These are phyloP conservation scores for Lepidochitona cinerea DNA, from an alignment of 2,888 invertebrate genomes.

Conservation along the genomic window DNA sequence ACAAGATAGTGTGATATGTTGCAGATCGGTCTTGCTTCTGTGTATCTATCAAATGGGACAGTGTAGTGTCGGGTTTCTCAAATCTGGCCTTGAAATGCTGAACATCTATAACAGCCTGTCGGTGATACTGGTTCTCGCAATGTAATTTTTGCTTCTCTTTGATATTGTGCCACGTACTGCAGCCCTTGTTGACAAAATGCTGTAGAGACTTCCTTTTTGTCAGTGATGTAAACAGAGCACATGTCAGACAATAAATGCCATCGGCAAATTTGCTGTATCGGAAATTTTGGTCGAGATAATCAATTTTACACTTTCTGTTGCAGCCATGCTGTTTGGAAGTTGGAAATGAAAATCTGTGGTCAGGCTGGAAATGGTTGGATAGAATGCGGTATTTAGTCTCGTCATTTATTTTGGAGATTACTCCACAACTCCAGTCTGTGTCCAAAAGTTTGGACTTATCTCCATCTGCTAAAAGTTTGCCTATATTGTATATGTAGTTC, in stretches of 20 bases:
- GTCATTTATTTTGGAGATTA: too few relatives aligned
- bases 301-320: too few relatives aligned
- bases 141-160: not conserved
- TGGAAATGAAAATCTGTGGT: not conserved
- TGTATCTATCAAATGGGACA: not conserved
- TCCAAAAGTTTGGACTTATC: too few relatives aligned
- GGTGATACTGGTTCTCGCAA: not conserved
- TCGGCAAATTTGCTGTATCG: not conserved
- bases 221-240: not conserved
- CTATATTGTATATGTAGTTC: too few relatives aligned
- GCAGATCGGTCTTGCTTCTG: not conserved
- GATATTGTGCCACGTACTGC: not conserved
- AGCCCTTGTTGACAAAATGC: not conserved
- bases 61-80: not conserved
- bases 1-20: not conserved
- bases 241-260: not conserved
- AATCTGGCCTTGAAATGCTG: not conserved
- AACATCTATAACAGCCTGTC: not conserved
- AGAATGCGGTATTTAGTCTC: too few relatives aligned
- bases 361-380: not conserved
- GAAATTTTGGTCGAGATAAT: too few relatives aligned
- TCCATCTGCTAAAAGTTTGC: too few relatives aligned
- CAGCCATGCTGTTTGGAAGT: too few relatives aligned
- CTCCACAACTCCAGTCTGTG: too few relatives aligned
- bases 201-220: constrained; percentile 4